Conservation (phyloP, 1,140 invertebrate species). For the Nephotettix cincticeps region DNA sequence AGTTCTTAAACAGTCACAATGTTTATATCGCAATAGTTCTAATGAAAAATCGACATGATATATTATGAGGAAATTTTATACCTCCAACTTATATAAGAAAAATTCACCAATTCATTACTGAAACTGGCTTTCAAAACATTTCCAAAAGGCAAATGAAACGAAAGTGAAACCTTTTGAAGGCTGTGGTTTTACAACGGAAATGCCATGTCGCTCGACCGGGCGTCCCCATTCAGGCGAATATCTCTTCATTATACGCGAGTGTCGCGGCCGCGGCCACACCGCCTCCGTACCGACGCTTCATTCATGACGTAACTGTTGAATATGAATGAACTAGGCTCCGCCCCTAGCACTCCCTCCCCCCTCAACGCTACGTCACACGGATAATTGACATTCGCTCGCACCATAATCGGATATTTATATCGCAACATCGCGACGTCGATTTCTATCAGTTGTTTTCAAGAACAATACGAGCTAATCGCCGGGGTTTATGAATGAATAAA, state of each 20-base stretch:
- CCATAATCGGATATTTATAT: constrained; percentile 16
- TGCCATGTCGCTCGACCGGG: too few relatives aligned
- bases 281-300: background rate
- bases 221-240: background rate
- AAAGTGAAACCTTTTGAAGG: too few relatives aligned
- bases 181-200: too few relatives aligned
- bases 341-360: background rate
- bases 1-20: too few relatives aligned
- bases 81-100: too few relatives aligned
- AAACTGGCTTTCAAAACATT: too few relatives aligned
- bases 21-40: too few relatives aligned
- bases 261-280: background rate
- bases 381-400: constrained; percentile 5
- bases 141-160: too few relatives aligned
- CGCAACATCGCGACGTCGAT: background rate
- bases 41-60: too few relatives aligned
- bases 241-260: background rate
- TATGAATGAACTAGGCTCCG: constrained; percentile 19
- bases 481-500: constrained; percentile 3
- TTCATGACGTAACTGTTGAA: constrained; percentile 18
- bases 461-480: constrained; percentile 7
- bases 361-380: background rate
- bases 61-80: too few relatives aligned
- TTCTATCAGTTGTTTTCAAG: constrained; percentile 7
- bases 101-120: too few relatives aligned